Evolutionary conservation across 2,113 vertebrate species (phyloP), one percentile per base, ranked within the genome.

Genomic region (Eretmochelys imbricata): DNA sequence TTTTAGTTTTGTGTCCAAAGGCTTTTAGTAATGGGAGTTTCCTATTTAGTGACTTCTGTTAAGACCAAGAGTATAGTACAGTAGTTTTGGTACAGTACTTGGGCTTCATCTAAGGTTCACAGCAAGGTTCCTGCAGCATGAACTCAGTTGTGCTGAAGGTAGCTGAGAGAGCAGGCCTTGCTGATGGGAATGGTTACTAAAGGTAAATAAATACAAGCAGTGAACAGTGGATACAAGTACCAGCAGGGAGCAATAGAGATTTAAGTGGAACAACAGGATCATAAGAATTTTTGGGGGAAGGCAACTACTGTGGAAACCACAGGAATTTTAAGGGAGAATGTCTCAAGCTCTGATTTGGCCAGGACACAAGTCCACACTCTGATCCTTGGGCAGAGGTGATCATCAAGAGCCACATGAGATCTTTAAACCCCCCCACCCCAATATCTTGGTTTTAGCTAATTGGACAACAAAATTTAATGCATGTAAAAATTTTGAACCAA

Each of bases 61-160:
- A 38, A 38, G 38, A 25, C 69, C 20, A 42, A 42, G 38, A 22
- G 17, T 22, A 24, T 42, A 55, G 22, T 27, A 27, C 24, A 46
- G 9, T 25, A 46, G 38, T 76, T 25, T 25, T 25, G 24, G 13
- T 76, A 76, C 6, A 42, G 13, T 76, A 76, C 6, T 25, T 13
- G 20, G 24, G 38, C 27, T 76, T 42, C 22, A 48, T 16, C 75
- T 48, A 46, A 48, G 24, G n/a, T n/a, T n/a, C 65, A 69, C n/a
- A 38, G n/a, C n/a, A 72, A 9, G 62, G 22, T 72, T 46, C 2
- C 9, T 25, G 8, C 1, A 12, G 55, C 35, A 1, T 2, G 4
- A 8, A 48, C 8, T 24, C 3, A 0, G 5, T 42, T 24, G 69
- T 20, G 10, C 17, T 22, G 20, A 42, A 75, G 62, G 31, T 65